These are phyloP conservation scores for Xestia xanthographa DNA, from an alignment of 2,888 invertebrate species.

Conservation along the genomic window DNA sequence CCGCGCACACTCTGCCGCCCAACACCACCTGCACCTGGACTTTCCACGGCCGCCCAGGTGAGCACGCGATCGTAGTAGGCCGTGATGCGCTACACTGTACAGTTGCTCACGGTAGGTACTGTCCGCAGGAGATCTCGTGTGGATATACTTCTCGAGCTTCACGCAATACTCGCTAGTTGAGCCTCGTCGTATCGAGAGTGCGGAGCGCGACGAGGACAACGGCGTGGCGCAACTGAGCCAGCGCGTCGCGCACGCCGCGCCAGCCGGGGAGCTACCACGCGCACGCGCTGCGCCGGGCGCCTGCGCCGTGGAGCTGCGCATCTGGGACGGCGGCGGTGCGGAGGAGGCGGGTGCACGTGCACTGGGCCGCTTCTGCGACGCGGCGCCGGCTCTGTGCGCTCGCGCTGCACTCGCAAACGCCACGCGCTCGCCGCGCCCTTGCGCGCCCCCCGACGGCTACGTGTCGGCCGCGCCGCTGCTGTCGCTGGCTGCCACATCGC, in stretches of 20 bases:
- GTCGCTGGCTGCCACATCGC: conserved; percentile 87
- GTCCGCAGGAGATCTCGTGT: conserved; percentile 93
- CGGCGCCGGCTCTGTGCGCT: conserved; percentile 95
- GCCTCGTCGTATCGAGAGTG: conserved; percentile 87
- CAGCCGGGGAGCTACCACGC: conserved; percentile 33
- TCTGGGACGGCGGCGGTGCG: conserved; percentile 94
- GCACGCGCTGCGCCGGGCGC: conserved; percentile 58
- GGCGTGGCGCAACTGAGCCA: conserved; percentile 48
- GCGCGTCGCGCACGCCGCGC: conserved; percentile 54
- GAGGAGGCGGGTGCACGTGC: conserved; percentile 83
- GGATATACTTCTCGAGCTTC: conserved; percentile 97
- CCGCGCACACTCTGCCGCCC: conserved; percentile 95
- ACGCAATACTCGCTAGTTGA: conserved; percentile 94
- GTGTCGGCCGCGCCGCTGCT: conserved; percentile 87
- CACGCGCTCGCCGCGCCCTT: conserved; percentile 94
- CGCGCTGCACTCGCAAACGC: conserved; percentile 94
- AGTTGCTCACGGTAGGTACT: background rate
- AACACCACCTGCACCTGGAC: conserved; percentile 97
- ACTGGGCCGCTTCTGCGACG: conserved; percentile 94
- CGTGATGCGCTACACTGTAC: too few species aligned
- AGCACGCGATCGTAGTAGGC: conserved; percentile 8
- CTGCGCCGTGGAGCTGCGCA: conserved; percentile 93
- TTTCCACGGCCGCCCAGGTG: conserved; percentile 93
- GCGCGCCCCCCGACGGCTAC: conserved; percentile 95
- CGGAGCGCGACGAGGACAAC: conserved; percentile 86